phyloP scores from a whole-genome alignment of 2,797 vertebrate genomes.

The Enteromius fasciolatus region DNA sequence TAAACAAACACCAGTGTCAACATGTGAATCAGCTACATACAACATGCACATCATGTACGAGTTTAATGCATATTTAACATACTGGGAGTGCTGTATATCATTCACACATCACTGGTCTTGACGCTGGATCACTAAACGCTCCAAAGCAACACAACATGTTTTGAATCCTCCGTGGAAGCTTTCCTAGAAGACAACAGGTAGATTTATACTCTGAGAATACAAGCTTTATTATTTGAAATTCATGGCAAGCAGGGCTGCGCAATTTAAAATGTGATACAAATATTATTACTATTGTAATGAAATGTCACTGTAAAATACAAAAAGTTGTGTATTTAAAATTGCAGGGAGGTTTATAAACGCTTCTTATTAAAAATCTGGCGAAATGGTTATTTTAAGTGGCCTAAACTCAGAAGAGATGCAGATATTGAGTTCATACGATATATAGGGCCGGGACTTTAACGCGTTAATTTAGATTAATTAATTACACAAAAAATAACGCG shows the following conservation, averaged over 20 bases:
- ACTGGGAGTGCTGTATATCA: constrained; percentile 65
- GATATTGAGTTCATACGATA: neutral
- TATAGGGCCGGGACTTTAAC: too few relatives aligned
- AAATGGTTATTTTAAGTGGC: neutral
- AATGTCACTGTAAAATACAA: neutral
- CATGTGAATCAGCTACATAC: constrained; percentile 1
- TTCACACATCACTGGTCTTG: constrained; percentile 63
- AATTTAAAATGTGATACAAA: neutral
- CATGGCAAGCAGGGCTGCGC: neutral
- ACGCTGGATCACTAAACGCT: constrained; percentile 67
- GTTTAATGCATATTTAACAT: constrained; percentile 68
- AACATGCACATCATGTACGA: constrained; percentile 41
- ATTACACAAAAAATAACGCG: too few relatives aligned
- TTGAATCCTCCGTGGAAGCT: constrained; percentile 60
- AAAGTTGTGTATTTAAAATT: neutral
- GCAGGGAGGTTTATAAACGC: too few relatives aligned
- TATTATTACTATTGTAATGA: neutral
- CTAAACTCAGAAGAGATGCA: neutral
- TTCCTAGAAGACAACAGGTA: constrained; percentile 61
- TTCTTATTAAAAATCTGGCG: neutral
- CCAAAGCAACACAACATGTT: constrained; percentile 65
- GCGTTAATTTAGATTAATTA: too few relatives aligned
- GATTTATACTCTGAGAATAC: constrained; percentile 55
- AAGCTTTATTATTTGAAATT: neutral
- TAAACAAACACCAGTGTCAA: constrained; percentile 8